Base-by-base conservation (phyloP, 2,888 invertebrate species). In the Eucriotettix oculatus region DNA sequence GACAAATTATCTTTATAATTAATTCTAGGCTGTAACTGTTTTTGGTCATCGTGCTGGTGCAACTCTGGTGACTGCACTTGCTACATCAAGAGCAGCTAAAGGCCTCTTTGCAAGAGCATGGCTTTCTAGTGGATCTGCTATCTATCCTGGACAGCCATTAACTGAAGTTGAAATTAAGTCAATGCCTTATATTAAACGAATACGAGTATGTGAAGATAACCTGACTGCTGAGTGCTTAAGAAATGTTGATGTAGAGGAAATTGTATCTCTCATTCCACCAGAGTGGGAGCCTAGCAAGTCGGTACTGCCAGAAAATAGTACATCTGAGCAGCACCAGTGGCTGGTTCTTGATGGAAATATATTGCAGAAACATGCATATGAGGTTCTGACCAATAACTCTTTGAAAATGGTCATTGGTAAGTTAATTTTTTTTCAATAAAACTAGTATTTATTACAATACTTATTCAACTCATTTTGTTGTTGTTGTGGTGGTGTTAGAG, bases 11-110 rank as follows among this genome's bases (percentile, higher is more conserved):
- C 29, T 29, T 29, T 29, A 7, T 29, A 29, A 29, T 29, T 5
- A 29, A n/a, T n/a, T 48, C n/a, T 48, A 48, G 41, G 79, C 86
- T 5, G 87, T 94, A 0, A 92, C 90, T 0, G 70, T 94, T 48
- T 79, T 92, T 67, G 94, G 91, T 0, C 90, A 92, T 69, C 80
- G 88, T 29, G 89, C 91, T 0, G 92, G 92, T 1, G 92, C 87
- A 1, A 91, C 91, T 0, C 73, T 92, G 14, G 86, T 89, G 0
- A 85, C 90, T 0, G 87, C 89, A 0, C 73, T 93, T 52, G 80
- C 84, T 68, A 73, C 85, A 64, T 71, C 60, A n/a, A 57, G 60
- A 2, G 42, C 17, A 16, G 52, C 64, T 9, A 60, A 57, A 58
- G 81, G 81, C 56, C 75, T 90, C 9, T 92, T 90, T 68, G 76